Evolutionary conservation across 30 jellyfish, hydroid and myxozoan species (phyloP).

Genomic region (Hydractinia symbiolongicarpus): DNA sequence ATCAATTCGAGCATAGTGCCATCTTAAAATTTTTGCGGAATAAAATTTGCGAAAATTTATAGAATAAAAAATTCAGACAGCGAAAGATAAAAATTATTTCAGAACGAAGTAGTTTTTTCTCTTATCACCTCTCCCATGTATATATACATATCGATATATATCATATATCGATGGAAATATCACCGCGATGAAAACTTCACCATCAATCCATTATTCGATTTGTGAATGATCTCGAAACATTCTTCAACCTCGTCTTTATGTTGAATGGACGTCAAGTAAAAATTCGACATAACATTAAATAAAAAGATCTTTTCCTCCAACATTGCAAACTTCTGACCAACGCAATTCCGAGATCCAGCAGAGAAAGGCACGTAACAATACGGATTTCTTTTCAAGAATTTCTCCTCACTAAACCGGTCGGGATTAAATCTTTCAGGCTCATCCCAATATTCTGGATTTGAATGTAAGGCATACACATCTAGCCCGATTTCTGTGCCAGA

Average conservation of each 20-base stretch:
- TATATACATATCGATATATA: no score
- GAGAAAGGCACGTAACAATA: constrained; percentile 64
- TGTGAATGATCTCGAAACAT: constrained; percentile 30
- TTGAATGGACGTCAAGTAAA: constrained; percentile 10
- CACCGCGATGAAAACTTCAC: constrained; percentile 7
- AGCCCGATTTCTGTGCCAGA: constrained; percentile 62
- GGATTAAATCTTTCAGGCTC: constrained; percentile 64
- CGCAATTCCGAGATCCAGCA: constrained; percentile 88
- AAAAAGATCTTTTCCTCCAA: constrained; percentile 27
- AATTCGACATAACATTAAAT: constrained; percentile 13
- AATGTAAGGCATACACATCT: constrained; percentile 45
- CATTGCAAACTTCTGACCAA: constrained; percentile 83
- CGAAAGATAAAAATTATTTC: no score
- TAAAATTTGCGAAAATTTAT: no score
- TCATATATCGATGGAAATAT: neutral
- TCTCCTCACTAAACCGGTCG: constrained; percentile 73
- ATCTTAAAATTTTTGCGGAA: no score
- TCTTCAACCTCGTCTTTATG: neutral
- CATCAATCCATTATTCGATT: constrained; percentile 28
- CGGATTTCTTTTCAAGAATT: constrained; percentile 31
- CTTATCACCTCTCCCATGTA: no score
- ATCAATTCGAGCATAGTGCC: no score
- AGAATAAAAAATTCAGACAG: no score
- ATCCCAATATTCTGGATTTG: constrained; percentile 73
- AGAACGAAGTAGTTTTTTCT: no score